A percentile compares a stretch with the other conserved stretches of the same genome.
phyloP scores from a whole-genome alignment of 2,888 invertebrate genomes.

The Galerucella pusilla region DNA sequence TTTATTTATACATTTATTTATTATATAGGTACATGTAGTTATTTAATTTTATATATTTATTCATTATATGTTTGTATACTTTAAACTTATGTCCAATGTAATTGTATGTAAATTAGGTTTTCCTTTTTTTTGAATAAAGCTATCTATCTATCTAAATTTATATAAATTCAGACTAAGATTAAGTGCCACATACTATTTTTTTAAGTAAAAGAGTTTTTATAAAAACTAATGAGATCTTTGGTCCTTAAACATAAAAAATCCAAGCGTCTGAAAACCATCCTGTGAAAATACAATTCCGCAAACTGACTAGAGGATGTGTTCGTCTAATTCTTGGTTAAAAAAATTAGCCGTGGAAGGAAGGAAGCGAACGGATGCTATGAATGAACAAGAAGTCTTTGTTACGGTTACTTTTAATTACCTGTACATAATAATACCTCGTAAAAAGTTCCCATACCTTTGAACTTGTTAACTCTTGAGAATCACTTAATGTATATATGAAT shows the following conservation, averaged over 20 bases:
- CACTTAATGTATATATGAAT: conserved; percentile 10
- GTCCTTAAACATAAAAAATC: background rate
- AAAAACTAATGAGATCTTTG: background rate
- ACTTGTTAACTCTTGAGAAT: conserved; percentile 29
- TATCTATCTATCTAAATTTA: too few relatives aligned
- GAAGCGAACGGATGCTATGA: conserved; percentile 29
- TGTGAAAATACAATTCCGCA: background rate
- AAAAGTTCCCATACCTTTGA: conserved; percentile 39
- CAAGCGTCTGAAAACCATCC: background rate
- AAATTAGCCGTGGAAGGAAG: conserved; percentile 14
- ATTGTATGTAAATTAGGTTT: too few relatives aligned
- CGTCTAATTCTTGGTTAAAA: conserved; percentile 10
- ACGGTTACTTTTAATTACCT: conserved; percentile 38
- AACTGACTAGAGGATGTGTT: conserved; percentile 1
- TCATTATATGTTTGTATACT: too few relatives aligned
- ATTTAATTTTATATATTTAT: too few relatives aligned
- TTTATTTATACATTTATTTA: too few relatives aligned
- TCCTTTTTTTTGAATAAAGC: too few relatives aligned
- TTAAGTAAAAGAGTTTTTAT: too few relatives aligned
- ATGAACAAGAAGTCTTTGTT: conserved; percentile 32
- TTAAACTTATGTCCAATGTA: too few relatives aligned
- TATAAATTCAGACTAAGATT: too few relatives aligned
- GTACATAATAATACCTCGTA: conserved; percentile 29
- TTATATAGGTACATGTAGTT: too few relatives aligned
- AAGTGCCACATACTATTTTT: too few relatives aligned